Base-by-base conservation (phyloP, 2,888 invertebrate species). In the Venusia cambrica region DNA sequence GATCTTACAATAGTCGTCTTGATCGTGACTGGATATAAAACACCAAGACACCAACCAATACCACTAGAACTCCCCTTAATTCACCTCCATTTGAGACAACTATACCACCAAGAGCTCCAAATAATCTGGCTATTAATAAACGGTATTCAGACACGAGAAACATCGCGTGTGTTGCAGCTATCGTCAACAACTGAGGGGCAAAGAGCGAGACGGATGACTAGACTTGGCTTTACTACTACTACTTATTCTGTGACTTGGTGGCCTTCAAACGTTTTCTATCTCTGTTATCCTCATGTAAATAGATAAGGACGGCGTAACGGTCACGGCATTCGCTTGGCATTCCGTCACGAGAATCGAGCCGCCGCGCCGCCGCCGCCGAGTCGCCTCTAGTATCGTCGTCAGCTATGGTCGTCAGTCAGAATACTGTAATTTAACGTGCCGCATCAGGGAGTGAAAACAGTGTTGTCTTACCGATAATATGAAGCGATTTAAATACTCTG, bases 401-500 rank as follows among this genome's bases (percentile, higher is more conserved):
- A n/a, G n/a, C n/a, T n/a, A n/a, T n/a, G n/a, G n/a, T n/a, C n/a
- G n/a, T n/a, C n/a, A n/a, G n/a, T n/a, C n/a, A n/a, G n/a, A n/a
- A n/a, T n/a, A n/a, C n/a, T n/a, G n/a, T n/a, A n/a, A n/a, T n/a
- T n/a, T 80, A 75, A 73, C 40, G 77, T 73, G 53, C 51, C 50
- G 58, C 50, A 53, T 54, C 31, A 47, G 44, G 54, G 32, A 61
- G 68, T 65, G 75, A 57, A 53, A 63, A 76, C 71, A 64, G 57
- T 57, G 57, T 46, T n/a, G n/a, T n/a, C n/a, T n/a, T n/a, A n/a
- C 26, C 40, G 40, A 34, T 44, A 37, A 52, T 56, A 73, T 75
- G 63, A 74, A 66, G 38, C 69, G 70, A 28, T 85, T 83, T 53
- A 78, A 76, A 51, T 87, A 83, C 33, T 66, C 77, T 36, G 69